Evolutionary conservation across 2,113 vertebrate species (phyloP).

Genomic region (Neolamprologus kungweensis): DNA sequence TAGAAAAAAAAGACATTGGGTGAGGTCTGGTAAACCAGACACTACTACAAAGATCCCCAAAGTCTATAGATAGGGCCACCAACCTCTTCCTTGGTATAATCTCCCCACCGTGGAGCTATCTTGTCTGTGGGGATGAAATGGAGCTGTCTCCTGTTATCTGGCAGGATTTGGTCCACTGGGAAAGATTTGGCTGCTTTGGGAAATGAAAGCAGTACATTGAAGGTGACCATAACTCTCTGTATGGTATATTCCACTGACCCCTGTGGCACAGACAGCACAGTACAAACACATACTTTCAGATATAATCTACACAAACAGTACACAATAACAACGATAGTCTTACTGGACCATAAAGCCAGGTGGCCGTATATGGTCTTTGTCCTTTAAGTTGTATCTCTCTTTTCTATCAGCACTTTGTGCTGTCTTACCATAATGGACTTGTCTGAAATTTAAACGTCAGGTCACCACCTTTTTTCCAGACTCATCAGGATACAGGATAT

Average conservation of each 20-base stretch:
- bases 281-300: neutral
- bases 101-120: slow-evolving; percentile 19
- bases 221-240: slow-evolving; percentile 46
- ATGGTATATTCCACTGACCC: slow-evolving; percentile 15
- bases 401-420: slow-evolving; percentile 50
- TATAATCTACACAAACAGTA: neutral
- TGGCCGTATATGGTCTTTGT: slow-evolving; percentile 53
- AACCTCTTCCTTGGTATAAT: slow-evolving; percentile 42
- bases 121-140: slow-evolving; percentile 47
- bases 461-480: slow-evolving; percentile 43
- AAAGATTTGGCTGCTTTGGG: slow-evolving; percentile 36
- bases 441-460: slow-evolving; percentile 59
- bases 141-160: slow-evolving; percentile 62
- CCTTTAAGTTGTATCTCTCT: slow-evolving; percentile 41
- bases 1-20: slow-evolving; percentile 43
- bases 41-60: slow-evolving; percentile 27
- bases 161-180: slow-evolving; percentile 52
- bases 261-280: neutral
- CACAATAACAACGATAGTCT: neutral
- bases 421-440: slow-evolving; percentile 59
- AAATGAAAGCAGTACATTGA: slow-evolving; percentile 11
- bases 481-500: slow-evolving; percentile 66
- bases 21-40: slow-evolving; percentile 38
- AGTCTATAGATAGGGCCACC: slow-evolving; percentile 29
- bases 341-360: slow-evolving; percentile 21